A percentile compares a stretch with the other conserved stretches of the same genome.
These are phyloP conservation scores for Cryptotis parvus DNA, from an alignment of 2,113 vertebrate species.

Conservation along the genomic window DNA sequence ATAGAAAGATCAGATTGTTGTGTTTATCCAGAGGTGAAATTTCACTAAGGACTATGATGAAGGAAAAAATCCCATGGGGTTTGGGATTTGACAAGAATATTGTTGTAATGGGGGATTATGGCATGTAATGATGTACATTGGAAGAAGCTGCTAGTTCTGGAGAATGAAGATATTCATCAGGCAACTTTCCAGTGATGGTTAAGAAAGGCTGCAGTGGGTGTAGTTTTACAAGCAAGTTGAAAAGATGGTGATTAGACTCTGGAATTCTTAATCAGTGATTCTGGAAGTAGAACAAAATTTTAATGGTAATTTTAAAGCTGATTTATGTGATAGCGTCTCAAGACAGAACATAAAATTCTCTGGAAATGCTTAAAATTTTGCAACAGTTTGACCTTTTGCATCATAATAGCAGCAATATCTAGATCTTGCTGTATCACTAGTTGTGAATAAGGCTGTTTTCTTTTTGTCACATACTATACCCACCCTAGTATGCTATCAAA, in stretches of 20 bases:
- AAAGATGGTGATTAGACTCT: not conserved
- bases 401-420: not conserved
- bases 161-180: not conserved
- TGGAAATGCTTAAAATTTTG: conserved; percentile 34
- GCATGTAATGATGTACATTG: not conserved
- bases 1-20: not conserved
- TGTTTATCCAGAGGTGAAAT: not conserved
- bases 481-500: not conserved
- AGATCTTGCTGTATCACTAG: not conserved
- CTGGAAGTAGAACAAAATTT: not conserved
- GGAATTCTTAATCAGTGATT: conserved; percentile 23
- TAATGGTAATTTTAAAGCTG: not conserved
- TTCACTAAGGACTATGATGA: not conserved
- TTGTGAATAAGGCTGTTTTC: not conserved
- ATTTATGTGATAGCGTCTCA: conserved; percentile 16
- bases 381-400: conserved; percentile 18
- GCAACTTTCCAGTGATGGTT: not conserved
- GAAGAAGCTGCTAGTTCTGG: not conserved
- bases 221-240: not conserved
- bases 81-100: not conserved
- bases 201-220: not conserved
- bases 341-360: not conserved
- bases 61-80: not conserved
- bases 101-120: not conserved
- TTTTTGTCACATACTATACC: not conserved